Evolutionary conservation across 2,888 invertebrate genomes (phyloP).

Genomic region (Drosophila leonis): DNA sequence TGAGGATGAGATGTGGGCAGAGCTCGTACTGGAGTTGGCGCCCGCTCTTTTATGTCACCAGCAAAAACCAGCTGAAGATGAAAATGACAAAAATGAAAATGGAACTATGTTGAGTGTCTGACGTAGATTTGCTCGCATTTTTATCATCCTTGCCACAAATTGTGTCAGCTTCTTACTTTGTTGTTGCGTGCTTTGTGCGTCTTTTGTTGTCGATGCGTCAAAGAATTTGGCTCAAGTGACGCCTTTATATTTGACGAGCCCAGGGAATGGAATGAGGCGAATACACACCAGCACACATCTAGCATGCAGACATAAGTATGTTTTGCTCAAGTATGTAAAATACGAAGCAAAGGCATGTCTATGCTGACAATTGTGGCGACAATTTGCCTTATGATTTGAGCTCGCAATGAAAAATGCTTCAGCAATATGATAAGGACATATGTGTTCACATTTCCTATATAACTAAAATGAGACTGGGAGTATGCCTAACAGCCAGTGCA

Average conservation of each 20-base stretch:
- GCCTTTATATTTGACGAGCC: conserved; percentile 27
- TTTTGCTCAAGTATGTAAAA: neutral
- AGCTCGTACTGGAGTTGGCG: conserved; percentile 6
- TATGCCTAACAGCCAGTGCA: neutral
- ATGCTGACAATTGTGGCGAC: neutral
- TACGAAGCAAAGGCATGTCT: neutral
- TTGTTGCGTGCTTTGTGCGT: conserved; percentile 44
- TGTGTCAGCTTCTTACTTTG: conserved; percentile 63
- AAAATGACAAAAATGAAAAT: conserved; percentile 36
- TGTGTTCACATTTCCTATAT: neutral
- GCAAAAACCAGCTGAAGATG: conserved; percentile 43
- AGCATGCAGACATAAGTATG: conserved; percentile 2
- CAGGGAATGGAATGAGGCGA: neutral
- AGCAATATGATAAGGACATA: neutral
- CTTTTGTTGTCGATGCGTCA: conserved; percentile 73
- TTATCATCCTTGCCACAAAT: conserved; percentile 53
- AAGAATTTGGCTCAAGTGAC: conserved; percentile 75
- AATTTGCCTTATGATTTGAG: conserved; percentile 4
- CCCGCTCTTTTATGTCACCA: conserved; percentile 41
- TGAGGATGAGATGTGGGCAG: neutral
- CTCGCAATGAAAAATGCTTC: neutral
- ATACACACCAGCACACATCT: neutral
- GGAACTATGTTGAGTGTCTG: conserved; percentile 78
- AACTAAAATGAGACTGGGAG: neutral
- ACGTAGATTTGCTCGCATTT: conserved; percentile 62